Evolutionary conservation across 1,140 invertebrate genomes (phyloP).

Genomic region (Saccostrea glomerata): DNA sequence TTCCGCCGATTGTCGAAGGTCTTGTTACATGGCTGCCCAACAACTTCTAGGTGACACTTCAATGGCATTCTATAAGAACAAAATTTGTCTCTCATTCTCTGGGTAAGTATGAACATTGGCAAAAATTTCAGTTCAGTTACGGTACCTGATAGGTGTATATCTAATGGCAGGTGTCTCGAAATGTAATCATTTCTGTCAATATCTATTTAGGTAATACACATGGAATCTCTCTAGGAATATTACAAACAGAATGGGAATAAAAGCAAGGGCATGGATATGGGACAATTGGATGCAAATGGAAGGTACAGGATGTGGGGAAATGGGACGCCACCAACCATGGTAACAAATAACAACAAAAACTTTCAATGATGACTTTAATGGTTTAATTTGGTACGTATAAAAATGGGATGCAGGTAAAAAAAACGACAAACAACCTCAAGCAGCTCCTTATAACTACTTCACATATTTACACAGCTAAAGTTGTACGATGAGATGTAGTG

Average conservation of each 20-base stretch:
- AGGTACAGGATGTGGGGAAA: neutral
- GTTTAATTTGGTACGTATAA: too few species aligned
- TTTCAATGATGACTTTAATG: neutral
- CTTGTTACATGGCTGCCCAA: neutral
- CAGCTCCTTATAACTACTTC: too few species aligned
- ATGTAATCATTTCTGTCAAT: neutral
- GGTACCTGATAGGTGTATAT: neutral
- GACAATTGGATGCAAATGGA: neutral
- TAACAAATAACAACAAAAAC: conserved; percentile 1
- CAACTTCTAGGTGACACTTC: neutral
- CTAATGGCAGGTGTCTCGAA: neutral
- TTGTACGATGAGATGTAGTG: too few species aligned
- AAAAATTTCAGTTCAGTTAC: neutral
- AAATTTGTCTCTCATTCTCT: neutral
- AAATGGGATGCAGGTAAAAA: too few species aligned
- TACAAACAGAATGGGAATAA: too few species aligned
- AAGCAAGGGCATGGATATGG: too few species aligned
- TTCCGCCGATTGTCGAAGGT: neutral
- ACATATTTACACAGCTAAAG: too few species aligned
- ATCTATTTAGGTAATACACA: neutral
- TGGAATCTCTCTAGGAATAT: too few species aligned
- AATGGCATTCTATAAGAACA: neutral
- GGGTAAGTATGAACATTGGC: neutral
- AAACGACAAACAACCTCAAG: too few species aligned
- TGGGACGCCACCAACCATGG: neutral